Percentiles rank a stretch among this genome's conserved stretches.
Conservation (phyloP, 2,797 vertebrate genomes). For the Anolis apletophallus region DNA sequence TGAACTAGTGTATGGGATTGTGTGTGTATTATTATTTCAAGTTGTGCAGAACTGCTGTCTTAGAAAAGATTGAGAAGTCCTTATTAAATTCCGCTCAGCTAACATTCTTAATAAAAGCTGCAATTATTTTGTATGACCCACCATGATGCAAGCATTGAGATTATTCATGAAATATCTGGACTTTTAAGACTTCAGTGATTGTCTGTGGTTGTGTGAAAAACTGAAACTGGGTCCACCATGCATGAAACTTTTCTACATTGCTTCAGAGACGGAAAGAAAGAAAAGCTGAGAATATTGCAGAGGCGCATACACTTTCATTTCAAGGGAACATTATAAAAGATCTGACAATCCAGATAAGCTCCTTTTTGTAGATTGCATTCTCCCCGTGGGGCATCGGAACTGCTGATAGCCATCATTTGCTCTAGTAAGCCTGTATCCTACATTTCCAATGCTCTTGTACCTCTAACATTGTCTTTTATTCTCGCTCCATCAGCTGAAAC, state of each 20-base stretch:
- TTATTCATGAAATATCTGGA: background rate
- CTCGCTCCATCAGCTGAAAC: conserved; percentile 45
- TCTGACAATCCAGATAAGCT: conserved; percentile 60
- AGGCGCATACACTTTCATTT: conserved; percentile 55
- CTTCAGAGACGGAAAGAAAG: conserved; percentile 13
- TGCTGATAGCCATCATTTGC: conserved; percentile 51
- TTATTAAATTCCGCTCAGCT: background rate
- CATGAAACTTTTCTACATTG: background rate
- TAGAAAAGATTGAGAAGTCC: background rate
- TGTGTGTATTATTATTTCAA: too few species aligned
- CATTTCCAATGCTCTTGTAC: conserved; percentile 39
- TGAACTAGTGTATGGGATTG: too few species aligned
- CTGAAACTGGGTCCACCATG: background rate
- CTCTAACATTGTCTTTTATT: conserved; percentile 62
- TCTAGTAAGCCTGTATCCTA: conserved; percentile 50
- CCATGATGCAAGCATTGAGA: background rate
- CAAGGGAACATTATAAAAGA: conserved; percentile 45
- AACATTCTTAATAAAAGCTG: background rate
- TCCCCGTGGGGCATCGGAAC: conserved; percentile 41
- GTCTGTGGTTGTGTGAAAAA: background rate
- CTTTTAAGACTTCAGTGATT: background rate
- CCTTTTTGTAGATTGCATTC: conserved; percentile 58
- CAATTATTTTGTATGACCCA: background rate
- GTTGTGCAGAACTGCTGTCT: too few species aligned
- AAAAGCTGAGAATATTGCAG: background rate